A percentile compares a stretch with the other conserved stretches of the same genome.
Conservation (phyloP, 2,888 invertebrate genomes). For the Celastrina argiolus region DNA sequence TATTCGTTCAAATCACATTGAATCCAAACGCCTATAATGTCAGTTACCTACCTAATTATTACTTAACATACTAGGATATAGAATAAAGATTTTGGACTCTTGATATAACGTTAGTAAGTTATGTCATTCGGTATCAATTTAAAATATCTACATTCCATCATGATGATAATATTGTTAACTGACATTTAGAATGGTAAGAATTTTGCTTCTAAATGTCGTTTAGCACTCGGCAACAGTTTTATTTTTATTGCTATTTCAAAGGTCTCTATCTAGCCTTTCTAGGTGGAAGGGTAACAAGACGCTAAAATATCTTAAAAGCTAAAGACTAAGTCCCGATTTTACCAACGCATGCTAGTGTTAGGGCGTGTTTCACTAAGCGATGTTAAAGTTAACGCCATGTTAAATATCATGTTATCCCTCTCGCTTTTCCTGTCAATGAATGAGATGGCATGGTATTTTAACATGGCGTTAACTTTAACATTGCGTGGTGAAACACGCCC, state of each 20-base stretch:
- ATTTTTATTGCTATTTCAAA: not conserved
- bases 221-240: not conserved
- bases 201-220: conserved; percentile 7
- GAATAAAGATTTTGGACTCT: not conserved
- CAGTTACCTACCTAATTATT: no score
- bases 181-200: conserved; percentile 3
- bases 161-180: not conserved
- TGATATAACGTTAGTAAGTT: not conserved
- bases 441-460: no score
- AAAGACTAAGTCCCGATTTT: not conserved
- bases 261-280: not conserved
- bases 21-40: no score
- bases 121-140: not conserved
- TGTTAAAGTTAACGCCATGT: no score
- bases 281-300: not conserved
- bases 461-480: no score
- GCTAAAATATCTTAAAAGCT: not conserved
- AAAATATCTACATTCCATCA: not conserved
- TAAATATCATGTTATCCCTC: no score
- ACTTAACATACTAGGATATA: not conserved
- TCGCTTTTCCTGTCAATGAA: no score
- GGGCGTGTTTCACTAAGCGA: no score
- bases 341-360: no score
- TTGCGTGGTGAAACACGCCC: no score
- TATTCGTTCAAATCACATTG: no score